Conservation (phyloP, 2,797 vertebrate genomes). For the Dryobates pubescens region DNA sequence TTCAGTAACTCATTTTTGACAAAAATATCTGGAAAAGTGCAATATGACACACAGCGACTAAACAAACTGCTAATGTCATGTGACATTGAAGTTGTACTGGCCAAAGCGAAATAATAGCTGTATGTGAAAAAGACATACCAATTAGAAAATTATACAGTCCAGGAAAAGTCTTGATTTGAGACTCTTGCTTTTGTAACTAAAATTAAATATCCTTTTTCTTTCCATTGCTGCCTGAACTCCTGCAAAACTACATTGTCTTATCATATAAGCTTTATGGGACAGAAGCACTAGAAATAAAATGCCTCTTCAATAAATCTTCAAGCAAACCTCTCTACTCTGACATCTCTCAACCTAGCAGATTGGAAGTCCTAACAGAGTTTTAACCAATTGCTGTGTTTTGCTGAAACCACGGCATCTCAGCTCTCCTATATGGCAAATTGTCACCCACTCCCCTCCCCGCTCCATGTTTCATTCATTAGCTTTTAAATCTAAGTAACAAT, state of each 20-base stretch:
- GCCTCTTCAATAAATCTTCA: not conserved
- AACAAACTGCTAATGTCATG: not conserved
- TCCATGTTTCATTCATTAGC: not conserved
- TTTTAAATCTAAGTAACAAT: not conserved
- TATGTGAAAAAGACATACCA: not conserved
- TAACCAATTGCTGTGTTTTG: not conserved
- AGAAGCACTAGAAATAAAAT: slow-evolving; percentile 4
- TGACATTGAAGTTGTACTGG: not conserved
- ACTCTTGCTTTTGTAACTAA: not conserved
- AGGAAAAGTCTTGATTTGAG: not conserved
- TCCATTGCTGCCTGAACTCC: not conserved
- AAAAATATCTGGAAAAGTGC: not conserved
- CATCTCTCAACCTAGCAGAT: not conserved
- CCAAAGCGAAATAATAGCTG: not conserved
- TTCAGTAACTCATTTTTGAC: not conserved
- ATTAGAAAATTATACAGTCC: not conserved
- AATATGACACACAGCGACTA: not conserved
- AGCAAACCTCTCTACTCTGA: not conserved
- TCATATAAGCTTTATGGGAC: not conserved
- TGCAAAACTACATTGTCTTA: not conserved
- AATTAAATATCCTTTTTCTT: not conserved
- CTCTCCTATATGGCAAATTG: not conserved
- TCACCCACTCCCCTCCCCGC: not conserved
- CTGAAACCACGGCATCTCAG: not conserved
- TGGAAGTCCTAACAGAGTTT: not conserved